These are phyloP conservation scores for Polyommatus icarus DNA, from an alignment of 2,888 invertebrate species.

Conservation along the genomic window DNA sequence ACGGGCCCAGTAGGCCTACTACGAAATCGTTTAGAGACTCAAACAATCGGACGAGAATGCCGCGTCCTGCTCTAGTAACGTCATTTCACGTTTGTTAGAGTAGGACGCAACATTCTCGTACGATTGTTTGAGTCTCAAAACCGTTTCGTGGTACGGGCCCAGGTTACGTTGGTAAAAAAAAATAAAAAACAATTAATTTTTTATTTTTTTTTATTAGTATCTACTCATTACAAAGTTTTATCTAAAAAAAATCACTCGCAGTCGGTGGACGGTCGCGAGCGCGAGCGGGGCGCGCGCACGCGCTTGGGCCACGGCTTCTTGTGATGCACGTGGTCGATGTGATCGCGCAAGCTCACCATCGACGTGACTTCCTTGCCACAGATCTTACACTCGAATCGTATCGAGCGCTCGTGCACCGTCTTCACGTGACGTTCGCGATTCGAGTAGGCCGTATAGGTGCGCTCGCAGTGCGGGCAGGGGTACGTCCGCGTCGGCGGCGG, in stretches of 20 bases:
- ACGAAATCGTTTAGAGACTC: too few relatives aligned
- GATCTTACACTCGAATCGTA: constrained; percentile 20
- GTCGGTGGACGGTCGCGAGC: background rate
- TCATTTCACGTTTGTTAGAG: too few relatives aligned
- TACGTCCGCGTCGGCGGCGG: background rate
- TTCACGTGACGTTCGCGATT: constrained; percentile 16
- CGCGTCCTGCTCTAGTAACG: too few relatives aligned
- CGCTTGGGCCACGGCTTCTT: constrained; percentile 25
- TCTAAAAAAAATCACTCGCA: background rate
- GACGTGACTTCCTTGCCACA: constrained; percentile 26
- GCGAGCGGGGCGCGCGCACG: background rate
- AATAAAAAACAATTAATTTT: too few relatives aligned
- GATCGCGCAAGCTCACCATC: background rate
- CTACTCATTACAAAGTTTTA: too few relatives aligned
- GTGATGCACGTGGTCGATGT: constrained; percentile 29
- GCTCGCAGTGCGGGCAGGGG: constrained; percentile 28
- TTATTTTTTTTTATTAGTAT: too few relatives aligned
- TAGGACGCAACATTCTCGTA: too few relatives aligned
- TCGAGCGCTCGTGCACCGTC: constrained; percentile 15
- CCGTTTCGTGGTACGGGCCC: too few relatives aligned
- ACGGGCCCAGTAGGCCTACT: too few relatives aligned
- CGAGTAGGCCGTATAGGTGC: background rate
- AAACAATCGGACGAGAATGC: too few relatives aligned
- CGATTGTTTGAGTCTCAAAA: too few relatives aligned
- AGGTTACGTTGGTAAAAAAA: too few relatives aligned